A percentile compares a stretch with the other conserved stretches of the same genome.
phyloP scores from a whole-genome alignment of 2,797 vertebrate species.

The Chromobotia macracanthus region DNA sequence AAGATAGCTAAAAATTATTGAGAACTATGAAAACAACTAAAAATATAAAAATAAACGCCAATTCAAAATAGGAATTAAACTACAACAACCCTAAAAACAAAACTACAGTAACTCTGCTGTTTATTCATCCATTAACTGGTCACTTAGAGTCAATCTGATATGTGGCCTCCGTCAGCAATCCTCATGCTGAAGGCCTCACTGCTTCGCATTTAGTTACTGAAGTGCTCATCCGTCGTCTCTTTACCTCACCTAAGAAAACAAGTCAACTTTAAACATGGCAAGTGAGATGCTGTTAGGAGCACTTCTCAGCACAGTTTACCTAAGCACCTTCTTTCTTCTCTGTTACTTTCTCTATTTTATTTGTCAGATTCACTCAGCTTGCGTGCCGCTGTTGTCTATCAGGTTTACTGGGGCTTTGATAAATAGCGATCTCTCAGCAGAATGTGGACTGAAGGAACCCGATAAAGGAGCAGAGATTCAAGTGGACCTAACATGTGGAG shows the following conservation, averaged over 20 bases:
- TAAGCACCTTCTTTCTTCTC: constrained; percentile 84
- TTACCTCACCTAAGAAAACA: constrained; percentile 77
- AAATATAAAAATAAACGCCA: too few relatives aligned
- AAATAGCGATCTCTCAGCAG: constrained; percentile 64
- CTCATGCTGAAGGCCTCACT: constrained; percentile 43
- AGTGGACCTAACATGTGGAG: constrained; percentile 41
- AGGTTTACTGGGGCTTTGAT: constrained; percentile 72
- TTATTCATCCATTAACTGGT: constrained; percentile 32
- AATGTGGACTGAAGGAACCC: constrained; percentile 47
- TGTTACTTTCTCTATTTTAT: constrained; percentile 82
- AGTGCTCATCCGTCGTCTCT: constrained; percentile 65
- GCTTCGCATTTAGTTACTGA: constrained; percentile 72
- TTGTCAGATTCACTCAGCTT: constrained; percentile 82
- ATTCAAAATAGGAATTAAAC: too few relatives aligned
- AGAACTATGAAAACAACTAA: too few relatives aligned
- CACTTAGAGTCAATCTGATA: constrained; percentile 48
- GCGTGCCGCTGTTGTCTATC: constrained; percentile 75
- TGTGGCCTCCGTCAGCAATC: constrained; percentile 39
- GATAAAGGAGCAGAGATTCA: constrained; percentile 42
- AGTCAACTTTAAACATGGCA: constrained; percentile 78
- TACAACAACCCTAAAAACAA: too few relatives aligned
- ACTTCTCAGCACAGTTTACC: constrained; percentile 79
- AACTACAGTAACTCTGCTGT: neutral
- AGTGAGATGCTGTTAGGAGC: constrained; percentile 80
- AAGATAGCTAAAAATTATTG: too few relatives aligned